Percentiles rank a stretch among this genome's conserved stretches.
These are phyloP conservation scores for Parascotia fuliginaria DNA, from an alignment of 2,888 invertebrate species.

Conservation along the genomic window DNA sequence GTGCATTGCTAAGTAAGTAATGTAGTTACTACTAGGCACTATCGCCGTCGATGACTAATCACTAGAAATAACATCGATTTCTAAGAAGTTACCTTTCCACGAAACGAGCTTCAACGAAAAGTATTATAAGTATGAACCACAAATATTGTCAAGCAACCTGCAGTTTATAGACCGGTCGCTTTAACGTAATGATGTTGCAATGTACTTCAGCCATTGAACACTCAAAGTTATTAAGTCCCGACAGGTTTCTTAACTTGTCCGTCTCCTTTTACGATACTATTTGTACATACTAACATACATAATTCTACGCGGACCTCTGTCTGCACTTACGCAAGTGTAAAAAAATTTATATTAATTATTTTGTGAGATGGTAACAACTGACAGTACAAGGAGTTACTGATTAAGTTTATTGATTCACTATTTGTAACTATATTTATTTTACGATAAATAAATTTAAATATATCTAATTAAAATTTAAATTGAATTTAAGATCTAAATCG, in stretches of 20 bases:
- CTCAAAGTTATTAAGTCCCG: conserved; percentile 52
- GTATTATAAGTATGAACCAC: too few species aligned
- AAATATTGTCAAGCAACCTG: not conserved
- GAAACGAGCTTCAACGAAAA: too few species aligned
- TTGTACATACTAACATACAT: conserved; percentile 52
- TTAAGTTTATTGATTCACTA: conserved; percentile 6
- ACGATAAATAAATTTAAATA: too few species aligned
- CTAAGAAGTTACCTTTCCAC: not conserved
- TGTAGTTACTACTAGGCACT: too few species aligned
- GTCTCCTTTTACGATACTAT: conserved; percentile 62
- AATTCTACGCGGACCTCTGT: conserved; percentile 41
- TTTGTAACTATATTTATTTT: too few species aligned
- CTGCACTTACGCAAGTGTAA: conserved; percentile 41
- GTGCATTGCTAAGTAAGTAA: too few species aligned
- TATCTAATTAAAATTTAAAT: too few species aligned
- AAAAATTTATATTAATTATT: conserved; percentile 40
- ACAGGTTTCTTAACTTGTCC: conserved; percentile 61
- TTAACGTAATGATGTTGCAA: conserved; percentile 45
- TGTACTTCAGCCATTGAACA: conserved; percentile 50
- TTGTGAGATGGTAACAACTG: conserved; percentile 29
- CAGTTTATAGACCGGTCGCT: conserved; percentile 2
- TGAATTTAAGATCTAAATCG: too few species aligned
- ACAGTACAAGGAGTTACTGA: conserved; percentile 15
- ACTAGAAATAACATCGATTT: not conserved
- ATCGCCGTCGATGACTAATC: not conserved